phyloP scores from a whole-genome alignment of 2,888 invertebrate genomes.

The Andrena fulva region DNA sequence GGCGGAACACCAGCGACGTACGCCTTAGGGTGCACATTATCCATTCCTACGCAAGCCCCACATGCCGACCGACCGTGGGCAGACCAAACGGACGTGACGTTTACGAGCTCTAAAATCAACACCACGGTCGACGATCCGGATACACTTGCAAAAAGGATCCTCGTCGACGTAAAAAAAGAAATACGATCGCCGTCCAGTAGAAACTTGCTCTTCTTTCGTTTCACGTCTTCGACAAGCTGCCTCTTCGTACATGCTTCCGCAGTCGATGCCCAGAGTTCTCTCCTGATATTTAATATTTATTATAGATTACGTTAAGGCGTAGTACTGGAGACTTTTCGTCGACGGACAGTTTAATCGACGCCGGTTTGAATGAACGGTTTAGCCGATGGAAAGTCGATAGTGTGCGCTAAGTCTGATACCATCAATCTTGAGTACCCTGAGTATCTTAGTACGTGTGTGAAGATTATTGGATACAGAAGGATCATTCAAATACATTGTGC shows the following conservation, averaged over 20 bases:
- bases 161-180: constrained; percentile 19
- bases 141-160: constrained; percentile 10
- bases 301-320: too few species aligned
- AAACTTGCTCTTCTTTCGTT: constrained; percentile 26
- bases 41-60: constrained; percentile 88
- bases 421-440: background rate
- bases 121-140: background rate
- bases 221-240: background rate
- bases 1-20: constrained; percentile 87
- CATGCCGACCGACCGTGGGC: constrained; percentile 81
- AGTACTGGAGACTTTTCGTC: too few species aligned
- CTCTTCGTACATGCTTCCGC: background rate
- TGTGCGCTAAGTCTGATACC: background rate
- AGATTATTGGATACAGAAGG: background rate
- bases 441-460: background rate
- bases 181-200: constrained; percentile 65
- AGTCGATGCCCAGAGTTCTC: background rate
- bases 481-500: background rate
- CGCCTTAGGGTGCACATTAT: constrained; percentile 89
- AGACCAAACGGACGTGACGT: constrained; percentile 86
- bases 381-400: too few species aligned
- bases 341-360: too few species aligned
- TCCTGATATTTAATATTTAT: background rate
- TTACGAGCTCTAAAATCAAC: constrained; percentile 85
- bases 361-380: too few species aligned